Evolutionary conservation across 2,113 vertebrate species (phyloP).

Genomic region (Echinops telfairi): DNA sequence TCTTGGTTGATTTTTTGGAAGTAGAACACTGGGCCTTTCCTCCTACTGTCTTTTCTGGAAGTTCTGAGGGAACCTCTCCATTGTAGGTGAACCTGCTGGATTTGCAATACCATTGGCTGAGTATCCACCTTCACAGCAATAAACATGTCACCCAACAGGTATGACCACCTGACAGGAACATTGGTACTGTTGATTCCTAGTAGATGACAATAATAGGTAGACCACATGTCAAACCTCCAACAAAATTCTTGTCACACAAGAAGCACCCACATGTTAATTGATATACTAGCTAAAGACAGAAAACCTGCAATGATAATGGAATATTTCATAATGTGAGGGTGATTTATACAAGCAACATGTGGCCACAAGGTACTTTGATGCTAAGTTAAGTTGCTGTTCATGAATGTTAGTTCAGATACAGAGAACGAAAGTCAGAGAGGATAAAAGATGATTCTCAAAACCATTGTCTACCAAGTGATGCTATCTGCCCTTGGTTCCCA

Average conservation of each 20-base stretch:
- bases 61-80: background rate
- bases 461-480: background rate
- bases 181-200: background rate
- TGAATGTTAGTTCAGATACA: background rate
- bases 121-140: background rate
- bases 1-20: background rate
- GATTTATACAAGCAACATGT: background rate
- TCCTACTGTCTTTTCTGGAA: background rate
- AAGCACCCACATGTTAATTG: no score
- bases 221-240: background rate
- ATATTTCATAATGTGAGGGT: background rate
- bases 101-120: background rate
- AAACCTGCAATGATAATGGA: background rate
- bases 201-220: background rate
- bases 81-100: background rate
- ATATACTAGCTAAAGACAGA: background rate
- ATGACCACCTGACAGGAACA: background rate
- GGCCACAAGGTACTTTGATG: background rate
- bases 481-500: background rate
- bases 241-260: background rate
- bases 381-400: no score
- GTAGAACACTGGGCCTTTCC: background rate
- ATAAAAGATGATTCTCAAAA: background rate
- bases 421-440: background rate
- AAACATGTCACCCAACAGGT: background rate